These are phyloP conservation scores for Neocrepidodera transversa DNA, from an alignment of 2,888 invertebrate species.

Conservation along the genomic window DNA sequence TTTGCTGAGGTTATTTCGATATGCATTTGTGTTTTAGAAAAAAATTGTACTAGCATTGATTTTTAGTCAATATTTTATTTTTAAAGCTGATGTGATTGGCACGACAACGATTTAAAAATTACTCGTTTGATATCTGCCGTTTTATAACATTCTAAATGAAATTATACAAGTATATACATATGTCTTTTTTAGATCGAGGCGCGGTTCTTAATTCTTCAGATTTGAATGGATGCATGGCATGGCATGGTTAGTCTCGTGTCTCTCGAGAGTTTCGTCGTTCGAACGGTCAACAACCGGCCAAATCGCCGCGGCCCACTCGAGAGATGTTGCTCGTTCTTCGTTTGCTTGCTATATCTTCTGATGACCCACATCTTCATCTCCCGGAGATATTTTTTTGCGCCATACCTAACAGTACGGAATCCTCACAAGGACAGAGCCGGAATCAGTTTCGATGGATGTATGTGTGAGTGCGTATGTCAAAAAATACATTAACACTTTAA, in stretches of 20 bases:
- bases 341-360: conserved; percentile 44
- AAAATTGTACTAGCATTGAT: too few relatives aligned
- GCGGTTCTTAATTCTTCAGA: conserved; percentile 7
- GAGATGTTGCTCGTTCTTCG: conserved; percentile 14
- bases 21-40: too few relatives aligned
- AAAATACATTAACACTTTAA: too few relatives aligned
- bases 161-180: neutral
- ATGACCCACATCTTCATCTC: conserved; percentile 42
- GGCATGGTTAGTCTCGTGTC: conserved; percentile 10
- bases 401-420: conserved; percentile 47
- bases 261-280: conserved; percentile 43
- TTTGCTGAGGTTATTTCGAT: too few relatives aligned
- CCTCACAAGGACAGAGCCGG: conserved; percentile 45
- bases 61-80: too few relatives aligned
- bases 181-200: too few relatives aligned
- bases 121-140: too few relatives aligned
- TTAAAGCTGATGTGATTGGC: too few relatives aligned
- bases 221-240: conserved; percentile 2
- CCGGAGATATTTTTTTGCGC: conserved; percentile 38
- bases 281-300: conserved; percentile 59
- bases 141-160: too few relatives aligned
- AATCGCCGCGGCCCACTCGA: conserved; percentile 52
- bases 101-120: too few relatives aligned
- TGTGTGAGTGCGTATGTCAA: too few relatives aligned
- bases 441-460: neutral